Percentiles rank a stretch among this genome's conserved stretches.
phyloP scores from a whole-genome alignment of 2,888 invertebrate genomes.

The Parelbella ahira region DNA sequence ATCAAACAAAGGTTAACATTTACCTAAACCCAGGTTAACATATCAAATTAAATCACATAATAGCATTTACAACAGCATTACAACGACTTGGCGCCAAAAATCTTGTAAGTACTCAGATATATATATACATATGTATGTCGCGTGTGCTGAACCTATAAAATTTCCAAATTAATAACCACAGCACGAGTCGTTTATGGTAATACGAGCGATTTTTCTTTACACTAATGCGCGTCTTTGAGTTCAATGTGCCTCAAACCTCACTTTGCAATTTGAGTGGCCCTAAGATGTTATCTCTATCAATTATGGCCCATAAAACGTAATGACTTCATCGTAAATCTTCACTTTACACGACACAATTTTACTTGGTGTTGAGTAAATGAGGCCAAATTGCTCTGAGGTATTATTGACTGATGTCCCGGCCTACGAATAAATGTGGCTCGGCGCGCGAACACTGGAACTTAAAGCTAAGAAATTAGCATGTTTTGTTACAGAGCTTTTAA shows the following conservation, averaged over 20 bases:
- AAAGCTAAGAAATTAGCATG: slow-evolving; percentile 9
- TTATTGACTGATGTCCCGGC: slow-evolving; percentile 50
- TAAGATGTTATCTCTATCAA: slow-evolving; percentile 76
- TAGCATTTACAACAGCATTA: slow-evolving; percentile 12
- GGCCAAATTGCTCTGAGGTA: slow-evolving; percentile 59
- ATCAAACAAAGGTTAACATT: slow-evolving; percentile 10
- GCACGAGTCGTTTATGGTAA: slow-evolving; percentile 68
- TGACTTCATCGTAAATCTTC: slow-evolving; percentile 78
- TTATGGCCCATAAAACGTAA: slow-evolving; percentile 78
- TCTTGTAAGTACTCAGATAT: slow-evolving; percentile 26
- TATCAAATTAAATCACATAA: slow-evolving; percentile 10
- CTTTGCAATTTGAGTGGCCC: slow-evolving; percentile 72
- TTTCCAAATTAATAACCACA: slow-evolving; percentile 70
- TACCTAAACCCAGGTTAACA: slow-evolving; percentile 4
- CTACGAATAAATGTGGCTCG: no score
- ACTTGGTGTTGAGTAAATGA: slow-evolving; percentile 73
- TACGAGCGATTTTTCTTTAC: slow-evolving; percentile 65
- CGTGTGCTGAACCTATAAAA: slow-evolving; percentile 64
- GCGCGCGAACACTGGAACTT: slow-evolving; percentile 9
- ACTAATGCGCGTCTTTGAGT: slow-evolving; percentile 66
- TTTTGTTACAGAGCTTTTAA: slow-evolving; percentile 7
- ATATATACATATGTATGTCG: slow-evolving; percentile 37
- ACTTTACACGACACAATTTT: slow-evolving; percentile 73
- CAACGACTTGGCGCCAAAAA: slow-evolving; percentile 24
- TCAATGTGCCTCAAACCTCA: slow-evolving; percentile 64